These are phyloP conservation scores for Recurvirostra avosetta DNA, from an alignment of 2,113 vertebrate species.

Conservation along the genomic window DNA sequence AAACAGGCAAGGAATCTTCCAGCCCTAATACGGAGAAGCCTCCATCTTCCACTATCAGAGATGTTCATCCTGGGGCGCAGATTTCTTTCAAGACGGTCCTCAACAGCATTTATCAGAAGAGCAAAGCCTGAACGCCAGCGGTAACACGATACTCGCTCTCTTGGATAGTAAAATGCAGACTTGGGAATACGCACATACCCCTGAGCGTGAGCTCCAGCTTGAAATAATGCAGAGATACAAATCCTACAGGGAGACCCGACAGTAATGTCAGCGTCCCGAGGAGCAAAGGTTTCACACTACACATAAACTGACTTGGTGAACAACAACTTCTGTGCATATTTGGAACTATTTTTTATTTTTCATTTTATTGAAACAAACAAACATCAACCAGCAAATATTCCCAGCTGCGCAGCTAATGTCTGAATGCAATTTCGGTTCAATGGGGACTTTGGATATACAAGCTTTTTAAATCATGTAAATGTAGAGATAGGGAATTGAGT, in stretches of 20 bases:
- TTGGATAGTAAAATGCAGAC: background rate
- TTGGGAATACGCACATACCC: background rate
- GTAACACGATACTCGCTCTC: background rate
- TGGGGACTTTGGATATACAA: constrained; percentile 29
- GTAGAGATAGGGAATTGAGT: constrained; percentile 40
- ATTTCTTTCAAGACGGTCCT: background rate
- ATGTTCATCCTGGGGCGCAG: accelerated
- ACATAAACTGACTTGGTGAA: background rate
- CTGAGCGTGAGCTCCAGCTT: background rate
- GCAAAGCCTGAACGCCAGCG: background rate
- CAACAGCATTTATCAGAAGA: background rate
- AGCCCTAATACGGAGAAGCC: background rate
- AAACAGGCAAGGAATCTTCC: background rate
- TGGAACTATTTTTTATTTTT: constrained; percentile 43
- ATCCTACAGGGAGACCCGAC: background rate
- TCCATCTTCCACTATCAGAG: background rate
- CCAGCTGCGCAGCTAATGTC: constrained; percentile 4
- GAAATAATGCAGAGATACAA: background rate
- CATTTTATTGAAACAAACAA: constrained; percentile 39
- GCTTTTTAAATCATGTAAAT: constrained; percentile 37
- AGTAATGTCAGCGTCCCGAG: background rate
- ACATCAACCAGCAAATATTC: constrained; percentile 45
- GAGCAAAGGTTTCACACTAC: background rate
- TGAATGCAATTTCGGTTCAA: constrained; percentile 37
- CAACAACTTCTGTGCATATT: constrained; percentile 48